Conservation (phyloP, 2,888 invertebrate species). For the Brachylomia viminalis region DNA sequence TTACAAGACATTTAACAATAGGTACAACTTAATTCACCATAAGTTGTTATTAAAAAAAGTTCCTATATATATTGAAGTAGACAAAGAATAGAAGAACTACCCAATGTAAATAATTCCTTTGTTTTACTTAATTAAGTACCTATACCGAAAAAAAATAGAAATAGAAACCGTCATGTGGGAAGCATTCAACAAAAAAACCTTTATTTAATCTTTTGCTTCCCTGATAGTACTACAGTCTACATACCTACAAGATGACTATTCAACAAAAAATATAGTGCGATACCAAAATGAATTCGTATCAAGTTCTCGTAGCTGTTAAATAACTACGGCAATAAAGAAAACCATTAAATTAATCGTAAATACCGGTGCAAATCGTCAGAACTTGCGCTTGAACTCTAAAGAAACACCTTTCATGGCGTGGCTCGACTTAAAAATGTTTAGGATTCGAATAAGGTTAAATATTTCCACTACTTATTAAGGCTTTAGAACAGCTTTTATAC, state of each 20-base stretch:
- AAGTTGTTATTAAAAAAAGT: neutral
- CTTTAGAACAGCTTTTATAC: neutral
- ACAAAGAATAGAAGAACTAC: neutral
- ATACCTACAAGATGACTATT: neutral
- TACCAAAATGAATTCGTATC: constrained; percentile 25
- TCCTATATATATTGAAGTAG: neutral
- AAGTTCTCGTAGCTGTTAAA: constrained; percentile 31
- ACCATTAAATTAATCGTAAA: constrained; percentile 51
- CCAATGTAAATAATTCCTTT: constrained; percentile 32
- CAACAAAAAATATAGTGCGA: constrained; percentile 19
- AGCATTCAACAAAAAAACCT: constrained; percentile 15
- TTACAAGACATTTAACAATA: neutral
- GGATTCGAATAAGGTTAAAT: constrained; percentile 12
- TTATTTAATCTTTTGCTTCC: constrained; percentile 12
- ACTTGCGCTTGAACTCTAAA: constrained; percentile 36
- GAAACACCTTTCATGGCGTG: constrained; percentile 5
- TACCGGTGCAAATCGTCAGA: constrained; percentile 36
- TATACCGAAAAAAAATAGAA: no score
- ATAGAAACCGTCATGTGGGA: constrained; percentile 4
- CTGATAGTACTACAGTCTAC: neutral
- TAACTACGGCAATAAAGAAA: constrained; percentile 30
- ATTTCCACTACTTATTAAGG: constrained; percentile 16
- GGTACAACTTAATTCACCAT: neutral
- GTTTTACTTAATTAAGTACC: no score
- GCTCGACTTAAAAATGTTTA: neutral